These are phyloP conservation scores for Eclectus roratus DNA, from an alignment of 2,113 vertebrate genomes.

Conservation along the genomic window DNA sequence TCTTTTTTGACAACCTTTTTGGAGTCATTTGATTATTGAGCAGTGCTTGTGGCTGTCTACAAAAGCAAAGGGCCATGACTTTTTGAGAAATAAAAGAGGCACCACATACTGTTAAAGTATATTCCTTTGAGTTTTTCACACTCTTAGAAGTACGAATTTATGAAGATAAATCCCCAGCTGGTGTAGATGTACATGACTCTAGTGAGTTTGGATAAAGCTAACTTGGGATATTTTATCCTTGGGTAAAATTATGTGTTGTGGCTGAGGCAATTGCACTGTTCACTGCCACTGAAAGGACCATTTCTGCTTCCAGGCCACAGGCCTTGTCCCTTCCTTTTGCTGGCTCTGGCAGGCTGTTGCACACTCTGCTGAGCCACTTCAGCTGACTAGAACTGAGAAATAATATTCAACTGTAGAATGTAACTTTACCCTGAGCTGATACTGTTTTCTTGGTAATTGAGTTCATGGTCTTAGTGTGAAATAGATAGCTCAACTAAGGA, in stretches of 20 bases:
- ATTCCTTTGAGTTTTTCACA: not conserved
- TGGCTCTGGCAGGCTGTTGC: rapidly evolving
- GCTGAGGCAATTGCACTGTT: not conserved
- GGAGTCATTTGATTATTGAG: not conserved
- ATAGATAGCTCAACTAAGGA: not conserved
- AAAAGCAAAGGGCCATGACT: not conserved
- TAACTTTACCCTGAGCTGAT: not conserved
- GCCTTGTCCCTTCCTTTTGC: not conserved
- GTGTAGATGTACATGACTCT: not conserved
- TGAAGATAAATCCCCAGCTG: not conserved
- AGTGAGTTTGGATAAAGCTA: not conserved
- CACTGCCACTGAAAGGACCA: not conserved
- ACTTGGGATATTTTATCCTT: not conserved
- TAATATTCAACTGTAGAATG: not conserved
- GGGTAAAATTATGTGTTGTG: not conserved
- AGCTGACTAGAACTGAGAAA: not conserved
- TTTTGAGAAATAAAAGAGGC: not conserved
- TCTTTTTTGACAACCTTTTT: not conserved
- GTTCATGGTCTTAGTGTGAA: not conserved
- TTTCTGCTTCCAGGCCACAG: not conserved
- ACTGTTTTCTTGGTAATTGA: not conserved
- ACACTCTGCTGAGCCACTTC: not conserved
- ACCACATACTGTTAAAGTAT: not conserved
- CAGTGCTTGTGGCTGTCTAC: not conserved
- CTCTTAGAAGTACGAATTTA: not conserved